Base-by-base conservation (phyloP, 2,888 invertebrate genomes). In the Brachyptera putata region DNA sequence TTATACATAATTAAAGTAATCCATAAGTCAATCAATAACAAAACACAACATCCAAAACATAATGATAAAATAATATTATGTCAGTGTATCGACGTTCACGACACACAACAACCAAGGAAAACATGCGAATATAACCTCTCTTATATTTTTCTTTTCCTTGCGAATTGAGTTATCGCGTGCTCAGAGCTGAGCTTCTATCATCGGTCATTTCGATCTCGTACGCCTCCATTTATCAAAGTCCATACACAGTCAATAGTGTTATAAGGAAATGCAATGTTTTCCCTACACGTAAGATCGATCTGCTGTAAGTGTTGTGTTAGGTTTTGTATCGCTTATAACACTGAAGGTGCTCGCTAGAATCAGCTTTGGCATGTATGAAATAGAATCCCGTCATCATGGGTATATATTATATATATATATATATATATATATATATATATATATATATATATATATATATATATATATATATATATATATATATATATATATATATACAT, bases 191-290 rank as follows among this genome's bases (percentile, higher is more conserved):
- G 49, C 21, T 11, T 22, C 53, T 7, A 16, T 22, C 53, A 53
- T 53, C 53, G 53, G 53, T 53, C 53, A 53, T 36, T 24, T 16
- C 21, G 53, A 53, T 53, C 18, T 21, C 53, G 36, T 36, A 36
- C 16, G 53, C 53, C 9, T 7, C 9, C 34, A 53, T 53, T 21
- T 1, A 53, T 53, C 53, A 53, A 34, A 34, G 53, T 53, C 53
- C 36, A n/a, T 34, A 18, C 49, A 48, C 16, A 16, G 18, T 16
- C 43, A 43, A 43, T 36, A 14, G 30, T 43, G 30, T 53, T 36
- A 34, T 53, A 36, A 16, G 34, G 53, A 34, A 53, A 34, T 53
- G 53, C 53, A 53, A 36, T 53, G 53, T 53, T 53, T 50, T 53
- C 53, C 36, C 21, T 53, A n/a, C n/a, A n/a, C n/a, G n/a, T n/a